Percentiles rank a stretch among this genome's conserved stretches.
Evolutionary conservation across 2,888 invertebrate genomes (phyloP).

Genomic region (Griposia aprilina): DNA sequence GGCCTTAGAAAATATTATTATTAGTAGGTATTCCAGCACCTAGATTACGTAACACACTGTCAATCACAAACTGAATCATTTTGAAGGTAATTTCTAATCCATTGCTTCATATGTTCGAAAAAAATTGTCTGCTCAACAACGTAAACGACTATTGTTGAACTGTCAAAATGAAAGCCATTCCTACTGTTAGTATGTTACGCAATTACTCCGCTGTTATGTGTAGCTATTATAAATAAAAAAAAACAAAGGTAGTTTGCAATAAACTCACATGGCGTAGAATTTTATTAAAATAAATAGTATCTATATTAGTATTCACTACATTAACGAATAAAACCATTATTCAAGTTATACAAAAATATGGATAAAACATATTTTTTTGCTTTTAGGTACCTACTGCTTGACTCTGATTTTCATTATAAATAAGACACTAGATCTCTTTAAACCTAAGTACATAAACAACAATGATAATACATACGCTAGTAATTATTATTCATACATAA

Average conservation of each 20-base stretch:
- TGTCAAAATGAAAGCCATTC: too few relatives aligned
- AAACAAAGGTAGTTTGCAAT: background rate
- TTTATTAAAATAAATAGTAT: background rate
- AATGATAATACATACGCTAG: background rate
- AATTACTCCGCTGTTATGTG: background rate
- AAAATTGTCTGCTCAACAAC: too few relatives aligned
- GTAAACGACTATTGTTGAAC: too few relatives aligned
- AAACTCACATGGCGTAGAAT: background rate
- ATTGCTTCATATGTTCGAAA: too few relatives aligned
- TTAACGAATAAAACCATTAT: background rate
- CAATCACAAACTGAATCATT: too few relatives aligned
- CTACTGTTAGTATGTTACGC: too few relatives aligned
- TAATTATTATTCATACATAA: background rate
- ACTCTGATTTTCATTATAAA: slow-evolving; percentile 2
- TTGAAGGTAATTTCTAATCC: too few relatives aligned
- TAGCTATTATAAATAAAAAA: background rate
- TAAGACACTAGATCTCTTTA: background rate
- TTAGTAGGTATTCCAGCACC: too few relatives aligned
- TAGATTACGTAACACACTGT: too few relatives aligned
- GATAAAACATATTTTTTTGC: background rate
- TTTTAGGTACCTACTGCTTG: background rate
- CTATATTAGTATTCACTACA: background rate
- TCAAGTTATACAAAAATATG: background rate
- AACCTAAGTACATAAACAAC: background rate
- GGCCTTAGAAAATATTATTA: too few relatives aligned